Conservation (phyloP, 2,888 invertebrate genomes). For the Timema podura region DNA sequence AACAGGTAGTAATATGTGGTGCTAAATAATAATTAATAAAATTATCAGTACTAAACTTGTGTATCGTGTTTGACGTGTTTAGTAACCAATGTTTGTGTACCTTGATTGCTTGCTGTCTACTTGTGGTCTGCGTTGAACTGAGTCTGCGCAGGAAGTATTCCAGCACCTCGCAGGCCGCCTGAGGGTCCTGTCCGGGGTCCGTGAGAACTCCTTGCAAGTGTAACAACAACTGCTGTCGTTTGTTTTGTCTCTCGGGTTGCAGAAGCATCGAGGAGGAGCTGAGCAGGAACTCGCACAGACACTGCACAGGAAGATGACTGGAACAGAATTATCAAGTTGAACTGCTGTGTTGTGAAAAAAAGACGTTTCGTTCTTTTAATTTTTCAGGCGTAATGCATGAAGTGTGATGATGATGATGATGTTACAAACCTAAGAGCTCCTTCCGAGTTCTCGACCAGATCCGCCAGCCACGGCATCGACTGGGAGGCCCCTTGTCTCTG, state of each 20-base stretch:
- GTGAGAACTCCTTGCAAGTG: slow-evolving; percentile 59
- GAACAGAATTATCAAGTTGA: slow-evolving; percentile 36
- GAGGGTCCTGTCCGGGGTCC: slow-evolving; percentile 45
- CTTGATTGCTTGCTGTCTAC: slow-evolving; percentile 71
- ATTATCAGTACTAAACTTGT: too few relatives aligned
- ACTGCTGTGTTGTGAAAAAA: too few relatives aligned
- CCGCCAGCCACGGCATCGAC: slow-evolving; percentile 96
- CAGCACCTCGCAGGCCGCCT: slow-evolving; percentile 74
- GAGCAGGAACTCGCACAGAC: slow-evolving; percentile 91
- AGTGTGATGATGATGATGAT: too few relatives aligned
- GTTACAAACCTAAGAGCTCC: slow-evolving; percentile 61
- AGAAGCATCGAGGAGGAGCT: slow-evolving; percentile 48
- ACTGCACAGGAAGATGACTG: slow-evolving; percentile 92
- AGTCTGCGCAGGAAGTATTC: slow-evolving; percentile 85
- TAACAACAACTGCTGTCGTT: slow-evolving; percentile 68
- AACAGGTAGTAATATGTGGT: too few relatives aligned
- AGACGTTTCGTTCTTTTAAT: too few relatives aligned
- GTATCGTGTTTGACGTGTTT: too few relatives aligned
- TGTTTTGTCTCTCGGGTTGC: slow-evolving; percentile 62
- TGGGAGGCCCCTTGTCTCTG: slow-evolving; percentile 82
- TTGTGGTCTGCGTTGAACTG: slow-evolving; percentile 73
- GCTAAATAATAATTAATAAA: too few relatives aligned
- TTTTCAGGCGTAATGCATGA: too few relatives aligned
- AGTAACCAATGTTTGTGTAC: slow-evolving; percentile 39
- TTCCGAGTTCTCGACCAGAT: slow-evolving; percentile 87